Conservation (phyloP, 2,797 vertebrate species). For the Triplophysa bombifrons region DNA sequence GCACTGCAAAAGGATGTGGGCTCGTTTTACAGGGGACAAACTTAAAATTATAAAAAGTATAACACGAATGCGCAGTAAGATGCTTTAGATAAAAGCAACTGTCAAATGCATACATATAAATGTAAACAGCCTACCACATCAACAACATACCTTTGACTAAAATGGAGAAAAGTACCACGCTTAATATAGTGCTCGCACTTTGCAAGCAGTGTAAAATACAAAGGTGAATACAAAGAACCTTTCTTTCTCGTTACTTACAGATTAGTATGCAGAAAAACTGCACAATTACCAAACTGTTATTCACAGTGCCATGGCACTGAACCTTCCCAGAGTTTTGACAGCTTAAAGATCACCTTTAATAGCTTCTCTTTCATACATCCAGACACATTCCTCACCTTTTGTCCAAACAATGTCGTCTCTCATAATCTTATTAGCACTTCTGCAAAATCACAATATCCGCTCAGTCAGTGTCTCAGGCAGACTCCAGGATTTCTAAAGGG, state of each 20-base stretch:
- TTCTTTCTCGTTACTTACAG: neutral
- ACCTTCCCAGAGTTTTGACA: constrained; percentile 1
- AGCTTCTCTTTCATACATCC: constrained; percentile 2
- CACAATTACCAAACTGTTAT: constrained; percentile 11
- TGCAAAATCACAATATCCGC: neutral
- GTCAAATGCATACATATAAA: neutral
- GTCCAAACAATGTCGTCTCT: constrained; percentile 29
- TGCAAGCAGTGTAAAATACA: neutral
- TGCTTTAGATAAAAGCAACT: too few relatives aligned
- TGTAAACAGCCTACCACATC: too few relatives aligned
- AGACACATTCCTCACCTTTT: constrained; percentile 18
- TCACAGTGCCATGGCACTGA: neutral
- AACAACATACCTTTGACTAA: neutral
- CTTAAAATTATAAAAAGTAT: too few relatives aligned
- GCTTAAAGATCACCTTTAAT: constrained; percentile 29
- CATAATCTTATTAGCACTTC: constrained; percentile 13
- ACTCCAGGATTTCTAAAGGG: neutral
- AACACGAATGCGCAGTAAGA: too few relatives aligned
- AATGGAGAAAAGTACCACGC: neutral
- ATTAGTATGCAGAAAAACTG: neutral
- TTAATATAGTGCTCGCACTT: neutral
- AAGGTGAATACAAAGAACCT: neutral
- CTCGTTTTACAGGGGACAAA: too few relatives aligned
- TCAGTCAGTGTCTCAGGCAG: neutral
- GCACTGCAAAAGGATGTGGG: too few relatives aligned